Evolutionary conservation across 2,113 vertebrate genomes (phyloP).

Genomic region (Notothenia coriiceps): DNA sequence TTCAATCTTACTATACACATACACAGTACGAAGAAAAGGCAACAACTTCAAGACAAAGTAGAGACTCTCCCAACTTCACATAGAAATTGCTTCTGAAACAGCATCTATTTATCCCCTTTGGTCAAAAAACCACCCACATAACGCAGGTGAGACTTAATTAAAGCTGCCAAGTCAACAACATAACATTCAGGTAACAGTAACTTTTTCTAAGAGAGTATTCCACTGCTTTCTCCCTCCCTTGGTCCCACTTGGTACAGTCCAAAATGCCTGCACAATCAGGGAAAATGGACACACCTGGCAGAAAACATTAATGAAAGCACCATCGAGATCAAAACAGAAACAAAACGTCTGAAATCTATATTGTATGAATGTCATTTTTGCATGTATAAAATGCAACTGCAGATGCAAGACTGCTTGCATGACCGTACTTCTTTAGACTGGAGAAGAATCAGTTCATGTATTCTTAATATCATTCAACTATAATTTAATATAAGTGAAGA

Average conservation of each 20-base stretch:
- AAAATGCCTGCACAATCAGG: neutral
- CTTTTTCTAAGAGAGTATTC: neutral
- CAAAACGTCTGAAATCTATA: neutral
- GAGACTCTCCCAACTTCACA: too few relatives aligned
- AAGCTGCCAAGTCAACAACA: neutral
- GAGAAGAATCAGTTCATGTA: neutral
- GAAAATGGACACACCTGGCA: slow-evolving; percentile 4
- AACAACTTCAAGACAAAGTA: too few relatives aligned
- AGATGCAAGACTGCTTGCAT: neutral
- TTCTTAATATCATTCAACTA: neutral
- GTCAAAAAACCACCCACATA: neutral
- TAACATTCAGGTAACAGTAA: neutral
- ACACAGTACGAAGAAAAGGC: too few relatives aligned
- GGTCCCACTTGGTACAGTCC: neutral
- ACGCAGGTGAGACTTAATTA: too few relatives aligned
- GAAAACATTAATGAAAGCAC: neutral
- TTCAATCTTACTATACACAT: too few relatives aligned
- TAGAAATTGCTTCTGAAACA: too few relatives aligned
- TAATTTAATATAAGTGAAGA: neutral
- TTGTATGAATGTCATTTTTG: neutral
- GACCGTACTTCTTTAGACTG: neutral
- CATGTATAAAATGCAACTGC: neutral
- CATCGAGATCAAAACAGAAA: neutral
- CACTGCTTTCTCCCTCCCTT: neutral
- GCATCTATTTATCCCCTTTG: neutral